Base-by-base conservation (phyloP, 1,140 invertebrate species). In the Monomorium pharaonis region DNA sequence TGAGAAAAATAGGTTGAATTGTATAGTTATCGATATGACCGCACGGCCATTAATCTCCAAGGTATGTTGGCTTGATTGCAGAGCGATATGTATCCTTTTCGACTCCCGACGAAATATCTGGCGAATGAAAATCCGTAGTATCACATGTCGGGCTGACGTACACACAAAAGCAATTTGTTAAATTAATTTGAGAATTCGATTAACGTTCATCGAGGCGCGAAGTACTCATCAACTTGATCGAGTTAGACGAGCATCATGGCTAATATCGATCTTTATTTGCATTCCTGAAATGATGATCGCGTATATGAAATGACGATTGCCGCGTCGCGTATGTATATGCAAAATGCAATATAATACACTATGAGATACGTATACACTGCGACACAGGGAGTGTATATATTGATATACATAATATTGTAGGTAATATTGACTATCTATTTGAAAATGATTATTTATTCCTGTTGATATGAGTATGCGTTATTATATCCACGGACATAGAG, bases 381-480 rank as follows among this genome's bases (percentile, higher is more conserved):
- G 12, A 7, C 47, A 56, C 16, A 44, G 37, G 24, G 21, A 58
- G 21, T 58, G 16, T 30, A 33, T 30, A 33, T 9, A 27, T 10
- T 6, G 54, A 72, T 21, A 60, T 44, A 47, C 6, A 44, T 60
- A 81, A 81, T 72, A 44, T 83, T 27, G 58, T 44, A 24, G 2
- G 47, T 74, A 81, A 81, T 72, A 44, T 83, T 27, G 58, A 77
- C 24, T 30, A 30, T 60, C 18, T 30, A 58, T 21, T 42, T 9
- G n/a, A 33, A 74, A 60, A 60, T 83, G 21, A 74, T 72, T 21
- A 81, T 81, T 69, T 69, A 80, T 70, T 74, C 14, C 67, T 30
- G 42, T 58, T n/a, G 37, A 67, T 42, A 54, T 33, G 27, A 2
- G 5, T 5, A 3, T 12, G 24, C 12, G 54, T 70, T 81, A 51